Percentiles rank a stretch among this genome's conserved stretches.
phyloP scores from a whole-genome alignment of 2,888 invertebrate species.

The Caenorhabditis uteleia region DNA sequence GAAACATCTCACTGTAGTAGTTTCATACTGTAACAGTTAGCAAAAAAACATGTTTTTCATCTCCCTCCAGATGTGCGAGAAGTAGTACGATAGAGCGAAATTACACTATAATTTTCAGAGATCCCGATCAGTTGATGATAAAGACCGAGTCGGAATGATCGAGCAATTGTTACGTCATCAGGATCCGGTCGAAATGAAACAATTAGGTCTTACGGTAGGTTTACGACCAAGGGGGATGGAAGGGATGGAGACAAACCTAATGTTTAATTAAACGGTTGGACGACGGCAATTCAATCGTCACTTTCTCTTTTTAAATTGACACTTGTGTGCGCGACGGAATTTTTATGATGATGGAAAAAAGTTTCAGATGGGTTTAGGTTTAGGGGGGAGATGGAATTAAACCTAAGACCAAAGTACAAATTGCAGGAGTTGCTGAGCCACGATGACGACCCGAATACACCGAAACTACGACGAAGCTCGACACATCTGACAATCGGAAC shows the following conservation, averaged over 20 bases:
- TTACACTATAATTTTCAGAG: slow-evolving; percentile 8
- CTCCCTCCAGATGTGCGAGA: too few relatives aligned
- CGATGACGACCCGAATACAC: slow-evolving; percentile 1
- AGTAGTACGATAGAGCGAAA: too few relatives aligned
- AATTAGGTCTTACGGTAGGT: slow-evolving; percentile 39
- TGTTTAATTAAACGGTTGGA: slow-evolving; percentile 1
- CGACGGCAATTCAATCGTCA: neutral
- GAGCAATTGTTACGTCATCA: slow-evolving; percentile 27
- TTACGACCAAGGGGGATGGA: neutral
- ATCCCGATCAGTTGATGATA: slow-evolving; percentile 33
- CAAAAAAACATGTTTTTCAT: too few relatives aligned
- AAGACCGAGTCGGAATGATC: slow-evolving; percentile 40
- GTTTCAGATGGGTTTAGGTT: slow-evolving; percentile 1
- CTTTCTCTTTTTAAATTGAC: neutral
- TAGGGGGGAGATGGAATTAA: neutral
- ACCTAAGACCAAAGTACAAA: neutral
- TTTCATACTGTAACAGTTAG: too few relatives aligned
- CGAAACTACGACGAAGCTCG: slow-evolving; percentile 8
- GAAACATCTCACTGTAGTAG: too few relatives aligned
- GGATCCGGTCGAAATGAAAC: slow-evolving; percentile 35
- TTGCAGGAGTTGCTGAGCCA: slow-evolving; percentile 26
- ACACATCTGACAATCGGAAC: slow-evolving; percentile 26
- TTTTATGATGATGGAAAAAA: neutral
- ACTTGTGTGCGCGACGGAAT: neutral
- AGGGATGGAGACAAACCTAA: neutral